Conservation (phyloP, 2,797 vertebrate species). For the Poeciliopsis infans region DNA sequence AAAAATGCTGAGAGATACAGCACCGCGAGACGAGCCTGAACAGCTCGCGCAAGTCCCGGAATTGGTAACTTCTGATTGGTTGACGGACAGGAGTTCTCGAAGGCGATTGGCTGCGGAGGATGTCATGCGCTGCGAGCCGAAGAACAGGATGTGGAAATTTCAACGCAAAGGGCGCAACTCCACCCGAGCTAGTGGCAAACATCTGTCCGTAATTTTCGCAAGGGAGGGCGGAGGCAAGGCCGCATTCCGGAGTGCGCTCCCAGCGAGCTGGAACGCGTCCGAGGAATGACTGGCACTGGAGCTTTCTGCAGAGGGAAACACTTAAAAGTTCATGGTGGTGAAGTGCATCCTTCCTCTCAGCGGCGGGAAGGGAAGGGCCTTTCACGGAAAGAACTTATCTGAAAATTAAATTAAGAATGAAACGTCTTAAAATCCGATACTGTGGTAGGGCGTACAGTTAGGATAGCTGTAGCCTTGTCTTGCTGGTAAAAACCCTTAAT, state of each 20-base stretch:
- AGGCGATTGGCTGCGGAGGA: slow-evolving; percentile 58
- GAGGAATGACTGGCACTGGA: slow-evolving; percentile 66
- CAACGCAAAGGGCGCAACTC: slow-evolving; percentile 76
- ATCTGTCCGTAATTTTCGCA: slow-evolving; percentile 76
- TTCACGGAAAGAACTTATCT: background rate
- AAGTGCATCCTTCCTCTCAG: slow-evolving; percentile 31
- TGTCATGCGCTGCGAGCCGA: slow-evolving; percentile 37
- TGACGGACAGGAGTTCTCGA: background rate
- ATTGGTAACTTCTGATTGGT: slow-evolving; percentile 80
- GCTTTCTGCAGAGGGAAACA: background rate
- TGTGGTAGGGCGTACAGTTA: background rate
- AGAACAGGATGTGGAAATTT: slow-evolving; percentile 65
- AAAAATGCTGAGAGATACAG: slow-evolving; percentile 67
- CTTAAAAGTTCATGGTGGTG: slow-evolving; percentile 14
- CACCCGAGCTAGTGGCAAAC: slow-evolving; percentile 76
- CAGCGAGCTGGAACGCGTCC: slow-evolving; percentile 72
- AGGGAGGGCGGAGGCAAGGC: slow-evolving; percentile 56
- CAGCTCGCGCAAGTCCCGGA: slow-evolving; percentile 37
- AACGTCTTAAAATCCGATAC: background rate
- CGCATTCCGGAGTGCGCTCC: slow-evolving; percentile 61
- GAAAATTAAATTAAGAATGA: slow-evolving; percentile 17
- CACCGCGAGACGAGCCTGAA: slow-evolving; percentile 37
- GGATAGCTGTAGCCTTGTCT: background rate
- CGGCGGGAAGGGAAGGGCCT: slow-evolving; percentile 7
- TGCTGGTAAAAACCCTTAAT: background rate